Conservation (phyloP, 2,888 invertebrate genomes). For the Clusia tigrina region DNA sequence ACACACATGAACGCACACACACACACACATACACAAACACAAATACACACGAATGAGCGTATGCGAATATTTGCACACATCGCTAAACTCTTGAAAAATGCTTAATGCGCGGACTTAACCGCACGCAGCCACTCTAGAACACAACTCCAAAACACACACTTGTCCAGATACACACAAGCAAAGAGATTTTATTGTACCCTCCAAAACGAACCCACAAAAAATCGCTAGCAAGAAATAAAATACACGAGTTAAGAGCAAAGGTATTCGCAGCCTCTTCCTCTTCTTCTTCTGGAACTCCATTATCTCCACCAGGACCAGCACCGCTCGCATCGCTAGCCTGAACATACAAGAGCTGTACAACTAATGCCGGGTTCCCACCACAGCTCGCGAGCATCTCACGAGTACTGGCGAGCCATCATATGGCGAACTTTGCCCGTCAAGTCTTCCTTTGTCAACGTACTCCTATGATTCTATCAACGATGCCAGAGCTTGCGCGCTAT, state of each 20-base stretch:
- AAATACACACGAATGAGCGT: slow-evolving; percentile 13
- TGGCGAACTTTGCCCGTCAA: too few relatives aligned
- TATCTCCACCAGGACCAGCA: background rate
- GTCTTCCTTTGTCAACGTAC: too few relatives aligned
- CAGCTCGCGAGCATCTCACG: too few relatives aligned
- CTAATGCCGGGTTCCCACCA: too few relatives aligned
- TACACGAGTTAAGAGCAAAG: slow-evolving; percentile 31
- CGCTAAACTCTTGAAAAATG: background rate
- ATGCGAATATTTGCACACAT: background rate
- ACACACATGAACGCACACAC: background rate
- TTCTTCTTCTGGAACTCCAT: slow-evolving; percentile 3
- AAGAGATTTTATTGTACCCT: too few relatives aligned
- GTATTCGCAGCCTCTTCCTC: slow-evolving; percentile 9
- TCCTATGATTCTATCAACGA: too few relatives aligned
- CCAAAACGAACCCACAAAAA: slow-evolving; percentile 35
- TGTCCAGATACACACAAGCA: too few relatives aligned
- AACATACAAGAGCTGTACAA: too few relatives aligned
- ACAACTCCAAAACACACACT: too few relatives aligned
- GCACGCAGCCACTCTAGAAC: slow-evolving; percentile 22
- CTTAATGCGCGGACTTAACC: background rate
- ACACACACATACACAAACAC: background rate
- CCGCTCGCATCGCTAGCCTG: background rate
- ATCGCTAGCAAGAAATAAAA: slow-evolving; percentile 19
- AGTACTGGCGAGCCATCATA: too few relatives aligned
- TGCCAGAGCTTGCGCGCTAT: too few relatives aligned